Evolutionary conservation across 2,888 invertebrate genomes (phyloP).

Genomic region (Rhagonycha fulva): DNA sequence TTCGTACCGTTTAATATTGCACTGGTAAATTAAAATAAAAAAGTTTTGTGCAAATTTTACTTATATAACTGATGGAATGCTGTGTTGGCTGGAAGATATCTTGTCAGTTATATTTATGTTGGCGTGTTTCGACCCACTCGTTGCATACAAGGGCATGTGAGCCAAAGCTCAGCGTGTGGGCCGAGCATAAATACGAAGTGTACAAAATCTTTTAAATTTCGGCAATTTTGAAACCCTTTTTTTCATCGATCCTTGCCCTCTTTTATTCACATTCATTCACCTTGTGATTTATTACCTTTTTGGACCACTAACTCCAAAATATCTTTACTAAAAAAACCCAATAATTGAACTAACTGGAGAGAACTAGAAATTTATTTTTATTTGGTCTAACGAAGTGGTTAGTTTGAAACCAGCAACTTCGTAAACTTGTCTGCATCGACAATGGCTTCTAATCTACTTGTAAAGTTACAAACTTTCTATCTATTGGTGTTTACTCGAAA

Average conservation of each 20-base stretch:
- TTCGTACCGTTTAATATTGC: slow-evolving; percentile 2
- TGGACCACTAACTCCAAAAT: too few relatives aligned
- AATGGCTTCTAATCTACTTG: slow-evolving; percentile 32
- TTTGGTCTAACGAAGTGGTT: slow-evolving; percentile 23
- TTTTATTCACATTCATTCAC: too few relatives aligned
- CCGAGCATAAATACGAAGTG: not conserved
- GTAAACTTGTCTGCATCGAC: slow-evolving; percentile 22
- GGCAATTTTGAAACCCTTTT: not conserved
- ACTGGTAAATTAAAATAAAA: slow-evolving; percentile 3
- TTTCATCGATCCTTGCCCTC: too few relatives aligned
- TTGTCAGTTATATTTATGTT: slow-evolving; percentile 42
- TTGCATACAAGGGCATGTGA: slow-evolving; percentile 42
- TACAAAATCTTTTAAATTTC: not conserved
- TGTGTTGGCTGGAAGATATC: slow-evolving; percentile 40
- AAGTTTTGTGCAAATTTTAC: slow-evolving; percentile 24
- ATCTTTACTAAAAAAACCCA: too few relatives aligned
- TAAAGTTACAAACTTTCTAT: slow-evolving; percentile 28
- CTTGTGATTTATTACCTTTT: too few relatives aligned
- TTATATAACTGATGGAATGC: slow-evolving; percentile 33
- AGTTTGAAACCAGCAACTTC: slow-evolving; percentile 13
- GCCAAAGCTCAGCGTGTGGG: slow-evolving; percentile 39
- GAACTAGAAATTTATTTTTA: slow-evolving; percentile 17
- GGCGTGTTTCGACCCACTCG: slow-evolving; percentile 42
- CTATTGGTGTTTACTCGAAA: slow-evolving; percentile 31
- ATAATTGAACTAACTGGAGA: not conserved